Conservation (phyloP, 2,113 vertebrate genomes). For the Lethenteron reissneri region DNA sequence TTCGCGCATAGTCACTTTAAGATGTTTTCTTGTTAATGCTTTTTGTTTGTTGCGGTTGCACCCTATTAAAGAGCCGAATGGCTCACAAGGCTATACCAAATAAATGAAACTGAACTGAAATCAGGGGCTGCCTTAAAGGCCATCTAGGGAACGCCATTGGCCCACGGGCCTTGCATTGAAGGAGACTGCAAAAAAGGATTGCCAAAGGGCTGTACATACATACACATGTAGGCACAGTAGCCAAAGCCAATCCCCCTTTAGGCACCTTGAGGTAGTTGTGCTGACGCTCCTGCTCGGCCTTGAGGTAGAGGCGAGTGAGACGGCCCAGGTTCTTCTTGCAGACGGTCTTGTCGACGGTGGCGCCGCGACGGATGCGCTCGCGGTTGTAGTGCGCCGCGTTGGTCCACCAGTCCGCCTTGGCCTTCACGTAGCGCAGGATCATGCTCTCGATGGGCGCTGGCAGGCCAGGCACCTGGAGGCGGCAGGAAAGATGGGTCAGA, state of each 20-base stretch:
- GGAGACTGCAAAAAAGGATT: background rate
- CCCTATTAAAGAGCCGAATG: too few relatives aligned
- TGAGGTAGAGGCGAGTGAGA: slow-evolving; percentile 77
- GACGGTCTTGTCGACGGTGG: slow-evolving; percentile 94
- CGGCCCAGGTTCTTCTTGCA: slow-evolving; percentile 96
- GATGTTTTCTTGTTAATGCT: too few relatives aligned
- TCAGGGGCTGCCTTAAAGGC: too few relatives aligned
- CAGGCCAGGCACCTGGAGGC: slow-evolving; percentile 60
- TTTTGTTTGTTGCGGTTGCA: too few relatives aligned
- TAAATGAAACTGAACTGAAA: too few relatives aligned
- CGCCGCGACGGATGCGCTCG: slow-evolving; percentile 86
- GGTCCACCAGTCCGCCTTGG: slow-evolving; percentile 99
- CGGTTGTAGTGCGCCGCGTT: slow-evolving; percentile 97
- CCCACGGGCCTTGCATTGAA: background rate
- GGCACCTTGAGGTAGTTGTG: slow-evolving; percentile 97
- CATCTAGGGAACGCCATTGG: background rate
- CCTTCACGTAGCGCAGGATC: slow-evolving; percentile 94
- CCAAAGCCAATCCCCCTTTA: background rate
- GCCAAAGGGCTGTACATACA: background rate
- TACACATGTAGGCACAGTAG: background rate
- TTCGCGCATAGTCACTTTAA: too few relatives aligned
- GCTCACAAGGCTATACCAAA: too few relatives aligned
- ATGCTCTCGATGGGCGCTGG: slow-evolving; percentile 98
- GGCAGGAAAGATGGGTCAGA: background rate
- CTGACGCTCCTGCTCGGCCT: slow-evolving; percentile 92